Conservation (phyloP, 2,888 invertebrate genomes). For the Yponomeuta sedellus region DNA sequence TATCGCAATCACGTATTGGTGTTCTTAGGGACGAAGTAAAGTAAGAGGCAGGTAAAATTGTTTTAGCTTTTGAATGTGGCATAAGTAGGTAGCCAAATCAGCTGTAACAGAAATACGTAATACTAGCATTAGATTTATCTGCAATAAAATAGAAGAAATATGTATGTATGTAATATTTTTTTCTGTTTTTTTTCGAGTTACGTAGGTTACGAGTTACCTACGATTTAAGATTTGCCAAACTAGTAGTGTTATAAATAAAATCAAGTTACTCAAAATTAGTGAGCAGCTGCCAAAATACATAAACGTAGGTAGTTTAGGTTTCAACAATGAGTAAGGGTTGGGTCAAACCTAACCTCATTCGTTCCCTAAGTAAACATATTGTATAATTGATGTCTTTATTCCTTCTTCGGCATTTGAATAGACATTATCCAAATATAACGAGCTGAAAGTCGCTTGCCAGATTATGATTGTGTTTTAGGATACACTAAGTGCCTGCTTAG, state of each 20-base stretch:
- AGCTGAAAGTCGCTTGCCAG: slow-evolving; percentile 3
- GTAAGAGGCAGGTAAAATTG: neutral
- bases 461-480: slow-evolving; percentile 1
- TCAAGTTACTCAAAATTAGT: too few species aligned
- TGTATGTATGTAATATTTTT: neutral
- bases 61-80: neutral
- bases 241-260: neutral
- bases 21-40: neutral
- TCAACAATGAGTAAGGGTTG: too few species aligned
- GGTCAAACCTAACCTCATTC: too few species aligned
- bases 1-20: neutral
- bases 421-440: neutral
- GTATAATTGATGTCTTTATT: too few species aligned
- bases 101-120: neutral
- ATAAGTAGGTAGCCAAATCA: neutral
- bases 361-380: too few species aligned
- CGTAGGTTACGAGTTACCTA: neutral
- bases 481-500: slow-evolving; percentile 43
- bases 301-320: too few species aligned
- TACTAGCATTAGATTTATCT: neutral
- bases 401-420: too few species aligned
- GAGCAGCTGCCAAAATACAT: too few species aligned
- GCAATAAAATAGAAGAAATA: neutral
- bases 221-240: neutral
- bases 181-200: neutral